Evolutionary conservation across 92 coral and sea anemone species (phyloP).

Genomic region (Epizoanthus scotinus): DNA sequence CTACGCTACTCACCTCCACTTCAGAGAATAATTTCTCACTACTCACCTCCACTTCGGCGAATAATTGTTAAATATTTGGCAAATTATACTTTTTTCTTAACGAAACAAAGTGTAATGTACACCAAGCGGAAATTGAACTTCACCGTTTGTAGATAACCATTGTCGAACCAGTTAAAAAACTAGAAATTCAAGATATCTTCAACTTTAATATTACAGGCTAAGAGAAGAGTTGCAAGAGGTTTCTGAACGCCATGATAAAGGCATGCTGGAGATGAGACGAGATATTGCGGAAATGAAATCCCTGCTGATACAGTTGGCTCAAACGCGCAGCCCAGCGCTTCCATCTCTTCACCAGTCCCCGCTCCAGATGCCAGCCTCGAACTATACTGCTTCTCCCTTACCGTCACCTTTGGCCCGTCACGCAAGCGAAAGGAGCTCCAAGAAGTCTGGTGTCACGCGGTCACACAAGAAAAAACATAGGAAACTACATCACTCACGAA

Average conservation of each 20-base stretch:
- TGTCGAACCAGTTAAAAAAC: neutral
- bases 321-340: constrained; percentile 33
- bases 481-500: constrained; percentile 44
- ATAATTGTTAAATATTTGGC: too few species aligned
- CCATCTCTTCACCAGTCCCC: constrained; percentile 23
- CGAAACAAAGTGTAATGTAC: too few species aligned
- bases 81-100: too few species aligned
- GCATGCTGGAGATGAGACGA: constrained; percentile 65
- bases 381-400: neutral
- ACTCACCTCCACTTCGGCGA: too few species aligned
- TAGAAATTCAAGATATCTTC: neutral
- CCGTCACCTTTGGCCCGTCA: constrained; percentile 3
- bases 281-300: constrained; percentile 93
- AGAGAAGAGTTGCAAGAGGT: constrained; percentile 69
- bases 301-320: constrained; percentile 61
- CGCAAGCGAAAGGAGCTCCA: constrained; percentile 21
- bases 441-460: constrained; percentile 36
- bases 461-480: constrained; percentile 56
- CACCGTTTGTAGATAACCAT: too few species aligned
- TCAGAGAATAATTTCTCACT: too few species aligned
- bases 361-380: constrained; percentile 5
- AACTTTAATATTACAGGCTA: constrained; percentile 50
- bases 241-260: constrained; percentile 70
- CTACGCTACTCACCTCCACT: too few species aligned
- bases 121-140: too few species aligned